Conservation (phyloP, 2,113 vertebrate species). For the Mola mola region DNA sequence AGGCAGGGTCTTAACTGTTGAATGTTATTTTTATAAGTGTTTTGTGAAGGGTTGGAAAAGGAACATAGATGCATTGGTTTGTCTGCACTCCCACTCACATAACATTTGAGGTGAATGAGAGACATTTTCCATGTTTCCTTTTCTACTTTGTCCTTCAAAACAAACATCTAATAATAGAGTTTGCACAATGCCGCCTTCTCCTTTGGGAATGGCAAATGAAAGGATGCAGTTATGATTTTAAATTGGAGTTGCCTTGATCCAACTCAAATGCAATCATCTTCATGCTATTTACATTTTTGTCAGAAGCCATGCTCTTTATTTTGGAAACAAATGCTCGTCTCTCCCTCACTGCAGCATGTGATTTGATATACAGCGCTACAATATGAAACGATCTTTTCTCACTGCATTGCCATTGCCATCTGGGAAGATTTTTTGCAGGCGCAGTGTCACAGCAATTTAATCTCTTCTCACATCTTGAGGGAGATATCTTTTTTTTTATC, state of each 20-base stretch:
- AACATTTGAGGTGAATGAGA: slow-evolving; percentile 6
- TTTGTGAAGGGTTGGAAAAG: slow-evolving; percentile 17
- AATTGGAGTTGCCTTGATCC: slow-evolving; percentile 72
- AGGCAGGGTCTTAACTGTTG: slow-evolving; percentile 1
- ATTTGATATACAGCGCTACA: slow-evolving; percentile 71
- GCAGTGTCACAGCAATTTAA: slow-evolving; percentile 76
- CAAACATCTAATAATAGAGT: slow-evolving; percentile 51
- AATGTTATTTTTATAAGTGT: slow-evolving; percentile 13
- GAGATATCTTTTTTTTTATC: slow-evolving; percentile 60
- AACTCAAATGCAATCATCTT: slow-evolving; percentile 76
- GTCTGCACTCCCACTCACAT: slow-evolving; percentile 4
- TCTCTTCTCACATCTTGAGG: slow-evolving; percentile 71
- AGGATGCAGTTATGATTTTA: slow-evolving; percentile 67
- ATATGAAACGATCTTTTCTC: slow-evolving; percentile 75
- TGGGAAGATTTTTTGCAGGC: slow-evolving; percentile 69
- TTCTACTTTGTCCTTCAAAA: slow-evolving; percentile 60
- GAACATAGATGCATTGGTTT: not conserved
- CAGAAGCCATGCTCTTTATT: slow-evolving; percentile 73
- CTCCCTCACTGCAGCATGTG: slow-evolving; percentile 51
- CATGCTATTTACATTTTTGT: slow-evolving; percentile 76
- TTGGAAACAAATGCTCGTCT: slow-evolving; percentile 69
- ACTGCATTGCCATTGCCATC: slow-evolving; percentile 64
- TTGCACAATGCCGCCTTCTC: slow-evolving; percentile 38
- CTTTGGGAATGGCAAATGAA: slow-evolving; percentile 60
- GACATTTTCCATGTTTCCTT: slow-evolving; percentile 32